Base-by-base conservation (phyloP, 2,797 vertebrate species). In the Spinus olivaceus region DNA sequence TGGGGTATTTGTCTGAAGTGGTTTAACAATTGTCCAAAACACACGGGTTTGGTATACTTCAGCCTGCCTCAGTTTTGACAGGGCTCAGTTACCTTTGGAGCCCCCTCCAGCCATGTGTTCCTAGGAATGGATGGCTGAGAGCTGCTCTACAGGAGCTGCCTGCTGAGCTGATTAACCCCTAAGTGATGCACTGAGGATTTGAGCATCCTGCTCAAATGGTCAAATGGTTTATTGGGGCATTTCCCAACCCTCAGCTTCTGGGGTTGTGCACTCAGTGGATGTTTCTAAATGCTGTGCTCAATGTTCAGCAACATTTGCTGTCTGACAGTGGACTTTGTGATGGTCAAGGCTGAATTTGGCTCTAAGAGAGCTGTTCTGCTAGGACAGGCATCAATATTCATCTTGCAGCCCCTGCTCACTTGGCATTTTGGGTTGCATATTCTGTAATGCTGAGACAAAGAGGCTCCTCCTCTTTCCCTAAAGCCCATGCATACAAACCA, bases 401-500 rank as follows among this genome's bases (percentile, higher is more conserved):
- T 90, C 53, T 81, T 92, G 72, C 90, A 91, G 32, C 50, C 64
- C 35, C 14, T 2, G 6, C 28, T 87, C 39, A 53, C 74, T 87
- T 67, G 91, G 81, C 20, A 22, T 91, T 92, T 94, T 76, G 72
- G 69, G 86, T 91, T 87, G 85, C 42, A 60, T 54, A 56, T 87
- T 84, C 74, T 87, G 57, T 89, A 66, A 66, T 65, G 74, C 72
- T 91, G 81, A 86, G 95, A 96, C 90, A 94, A 95, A 95, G 86
- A 94, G 78, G 64, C 93, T 92, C 95, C 63, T 92, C 46, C 72
- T 86, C 67, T 90, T 95, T 70, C 65, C 76, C 81, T 86, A 92
- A 82, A 92, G 89, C 78, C 86, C 79, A 76, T 92, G 92, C 86
- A 94, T 92, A 92, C 70, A 93, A 95, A 95, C 93, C 74, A 80